phyloP scores from a whole-genome alignment of 2,113 vertebrate species.

The Hylia prasina region DNA sequence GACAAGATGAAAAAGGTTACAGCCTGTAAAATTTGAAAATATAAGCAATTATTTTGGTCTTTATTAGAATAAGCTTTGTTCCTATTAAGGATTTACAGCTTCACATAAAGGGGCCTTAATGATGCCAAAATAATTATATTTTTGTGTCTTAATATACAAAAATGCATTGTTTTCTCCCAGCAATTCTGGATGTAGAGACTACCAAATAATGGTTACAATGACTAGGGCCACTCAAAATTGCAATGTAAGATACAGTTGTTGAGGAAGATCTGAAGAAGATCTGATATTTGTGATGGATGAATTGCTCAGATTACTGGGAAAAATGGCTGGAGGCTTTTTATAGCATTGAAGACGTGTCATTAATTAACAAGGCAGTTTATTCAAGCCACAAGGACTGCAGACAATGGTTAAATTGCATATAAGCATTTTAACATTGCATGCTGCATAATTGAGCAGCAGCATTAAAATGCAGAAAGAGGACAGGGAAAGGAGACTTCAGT shows the following conservation, averaged over 20 bases:
- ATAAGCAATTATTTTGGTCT: background rate
- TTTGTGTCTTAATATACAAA: background rate
- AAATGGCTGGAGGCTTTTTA: background rate
- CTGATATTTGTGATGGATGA: background rate
- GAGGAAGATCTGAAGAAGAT: background rate
- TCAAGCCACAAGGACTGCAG: background rate
- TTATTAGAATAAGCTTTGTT: background rate
- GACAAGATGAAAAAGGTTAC: background rate
- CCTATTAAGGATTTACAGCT: background rate
- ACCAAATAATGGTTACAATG: background rate
- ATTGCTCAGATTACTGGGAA: background rate
- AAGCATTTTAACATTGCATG: background rate
- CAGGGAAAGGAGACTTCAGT: background rate
- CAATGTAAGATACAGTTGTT: background rate
- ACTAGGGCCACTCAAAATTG: background rate
- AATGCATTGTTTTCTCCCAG: background rate
- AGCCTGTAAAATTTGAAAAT: background rate
- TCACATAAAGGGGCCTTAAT: background rate
- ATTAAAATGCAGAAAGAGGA: background rate
- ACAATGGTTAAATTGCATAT: background rate
- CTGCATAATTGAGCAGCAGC: background rate
- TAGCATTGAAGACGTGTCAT: background rate
- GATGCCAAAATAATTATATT: background rate
- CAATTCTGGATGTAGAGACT: background rate
- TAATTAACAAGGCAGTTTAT: constrained; percentile 27